Evolutionary conservation across 2,888 invertebrate species (phyloP).

Genomic region (Podotricha telesiphe): DNA sequence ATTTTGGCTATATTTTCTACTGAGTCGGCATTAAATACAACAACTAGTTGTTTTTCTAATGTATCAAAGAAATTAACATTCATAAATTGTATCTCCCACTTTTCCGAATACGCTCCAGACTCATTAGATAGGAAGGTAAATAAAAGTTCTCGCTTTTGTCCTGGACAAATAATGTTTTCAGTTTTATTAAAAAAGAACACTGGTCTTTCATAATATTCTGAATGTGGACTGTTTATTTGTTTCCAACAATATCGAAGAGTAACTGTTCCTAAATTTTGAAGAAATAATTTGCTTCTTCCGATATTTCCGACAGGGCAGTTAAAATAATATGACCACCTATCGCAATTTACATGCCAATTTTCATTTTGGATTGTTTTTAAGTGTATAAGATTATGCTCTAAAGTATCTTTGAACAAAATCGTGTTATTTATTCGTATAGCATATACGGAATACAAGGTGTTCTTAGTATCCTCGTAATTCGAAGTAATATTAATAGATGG

Average conservation of each 20-base stretch:
- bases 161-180: conserved; percentile 78
- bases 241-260: conserved; percentile 79
- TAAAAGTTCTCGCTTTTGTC: conserved; percentile 68
- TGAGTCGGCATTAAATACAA: conserved; percentile 68
- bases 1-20: conserved; percentile 56
- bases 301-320: conserved; percentile 62
- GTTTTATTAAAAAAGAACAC: conserved; percentile 84
- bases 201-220: conserved; percentile 61
- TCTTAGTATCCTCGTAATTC: conserved; percentile 34
- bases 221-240: conserved; percentile 60
- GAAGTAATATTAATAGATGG: conserved; percentile 56
- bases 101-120: conserved; percentile 69
- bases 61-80: conserved; percentile 70
- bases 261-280: conserved; percentile 81
- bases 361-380: conserved; percentile 54
- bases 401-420: conserved; percentile 59
- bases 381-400: conserved; percentile 51
- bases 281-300: conserved; percentile 63
- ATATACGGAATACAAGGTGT: conserved; percentile 53
- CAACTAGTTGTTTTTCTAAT: conserved; percentile 55
- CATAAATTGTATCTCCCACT: conserved; percentile 75
- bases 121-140: conserved; percentile 76
- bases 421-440: conserved; percentile 71
- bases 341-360: conserved; percentile 59
- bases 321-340: conserved; percentile 73